Conservation (phyloP, 2,888 invertebrate genomes). For the Nyleta sp. region DNA sequence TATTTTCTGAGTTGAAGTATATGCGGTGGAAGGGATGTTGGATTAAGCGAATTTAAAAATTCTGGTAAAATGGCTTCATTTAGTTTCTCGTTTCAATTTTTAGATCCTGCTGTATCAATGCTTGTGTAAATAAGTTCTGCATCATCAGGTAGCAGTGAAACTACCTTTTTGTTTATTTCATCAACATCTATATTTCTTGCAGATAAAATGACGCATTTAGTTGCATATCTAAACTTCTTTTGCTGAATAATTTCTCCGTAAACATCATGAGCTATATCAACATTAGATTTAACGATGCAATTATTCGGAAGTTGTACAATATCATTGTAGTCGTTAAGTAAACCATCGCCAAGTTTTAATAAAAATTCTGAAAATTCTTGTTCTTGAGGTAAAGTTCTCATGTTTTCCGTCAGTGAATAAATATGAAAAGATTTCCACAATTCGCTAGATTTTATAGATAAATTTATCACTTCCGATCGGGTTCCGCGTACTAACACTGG, state of each 20-base stretch:
- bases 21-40: conserved; percentile 29
- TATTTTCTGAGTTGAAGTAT: conserved; percentile 25
- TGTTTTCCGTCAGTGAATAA: conserved; percentile 66
- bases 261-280: conserved; percentile 52
- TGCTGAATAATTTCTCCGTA: conserved; percentile 46
- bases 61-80: conserved; percentile 26
- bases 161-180: background rate
- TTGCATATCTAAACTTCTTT: conserved; percentile 43
- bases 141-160: background rate
- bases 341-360: conserved; percentile 58
- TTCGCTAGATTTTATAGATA: conserved; percentile 67
- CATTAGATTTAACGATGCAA: conserved; percentile 41
- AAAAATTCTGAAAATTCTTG: conserved; percentile 49
- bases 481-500: conserved; percentile 48
- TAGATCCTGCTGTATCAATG: conserved; percentile 21
- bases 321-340: conserved; percentile 60
- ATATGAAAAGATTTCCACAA: conserved; percentile 63
- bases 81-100: conserved; percentile 1
- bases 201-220: conserved; percentile 6
- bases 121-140: conserved; percentile 6
- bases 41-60: conserved; percentile 6
- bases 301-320: conserved; percentile 47
- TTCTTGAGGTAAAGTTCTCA: conserved; percentile 46
- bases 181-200: background rate
- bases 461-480: conserved; percentile 58